Evolutionary conservation across 2,113 vertebrate genomes (phyloP).

Genomic region (Morone saxatilis): DNA sequence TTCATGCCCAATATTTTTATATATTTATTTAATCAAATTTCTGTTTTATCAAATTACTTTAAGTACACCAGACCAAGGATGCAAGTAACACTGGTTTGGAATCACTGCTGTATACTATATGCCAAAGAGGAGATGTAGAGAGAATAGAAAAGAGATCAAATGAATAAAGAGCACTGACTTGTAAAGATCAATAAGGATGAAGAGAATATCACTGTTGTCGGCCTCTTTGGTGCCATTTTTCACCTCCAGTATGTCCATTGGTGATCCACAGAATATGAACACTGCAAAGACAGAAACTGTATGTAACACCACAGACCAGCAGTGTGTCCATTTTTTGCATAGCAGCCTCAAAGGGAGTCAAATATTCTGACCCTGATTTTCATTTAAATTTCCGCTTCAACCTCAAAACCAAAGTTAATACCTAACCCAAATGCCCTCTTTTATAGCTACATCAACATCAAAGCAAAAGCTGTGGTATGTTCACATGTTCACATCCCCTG

Average conservation of each 20-base stretch:
- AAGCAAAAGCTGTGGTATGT: background rate
- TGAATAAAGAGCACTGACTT: constrained; percentile 86
- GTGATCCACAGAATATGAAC: constrained; percentile 91
- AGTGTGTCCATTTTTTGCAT: background rate
- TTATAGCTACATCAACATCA: background rate
- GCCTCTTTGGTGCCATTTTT: constrained; percentile 61
- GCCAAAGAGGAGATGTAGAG: background rate
- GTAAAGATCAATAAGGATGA: constrained; percentile 94
- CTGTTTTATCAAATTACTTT: too few species aligned
- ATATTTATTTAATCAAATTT: too few species aligned
- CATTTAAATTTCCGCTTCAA: constrained; percentile 17
- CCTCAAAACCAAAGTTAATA: constrained; percentile 48
- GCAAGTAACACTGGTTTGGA: background rate
- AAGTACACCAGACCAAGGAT: too few species aligned
- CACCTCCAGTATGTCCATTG: constrained; percentile 70
- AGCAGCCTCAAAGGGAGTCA: background rate
- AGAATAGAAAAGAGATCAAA: background rate
- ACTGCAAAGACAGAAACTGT: constrained; percentile 80
- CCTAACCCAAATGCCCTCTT: constrained; percentile 12
- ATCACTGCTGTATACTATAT: background rate
- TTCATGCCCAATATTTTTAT: too few species aligned
- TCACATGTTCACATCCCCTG: background rate
- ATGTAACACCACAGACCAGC: background rate
- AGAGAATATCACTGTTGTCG: constrained; percentile 83
- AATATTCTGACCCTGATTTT: background rate